phyloP scores from a whole-genome alignment of 2,888 invertebrate species.

The Microdon myrmicae region DNA sequence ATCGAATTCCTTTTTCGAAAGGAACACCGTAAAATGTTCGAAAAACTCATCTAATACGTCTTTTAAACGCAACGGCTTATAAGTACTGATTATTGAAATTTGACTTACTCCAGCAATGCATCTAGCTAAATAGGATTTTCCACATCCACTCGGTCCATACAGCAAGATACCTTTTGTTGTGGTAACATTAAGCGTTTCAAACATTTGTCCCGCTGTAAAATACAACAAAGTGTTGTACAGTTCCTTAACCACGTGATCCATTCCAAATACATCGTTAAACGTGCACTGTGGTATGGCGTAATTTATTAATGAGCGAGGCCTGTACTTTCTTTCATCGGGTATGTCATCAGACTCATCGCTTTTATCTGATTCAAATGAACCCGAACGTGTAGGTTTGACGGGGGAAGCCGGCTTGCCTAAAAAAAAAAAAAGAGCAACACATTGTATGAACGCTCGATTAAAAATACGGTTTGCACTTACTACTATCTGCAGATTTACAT shows the following conservation, averaged over 20 bases:
- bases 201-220: slow-evolving; percentile 80
- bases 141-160: slow-evolving; percentile 97
- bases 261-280: slow-evolving; percentile 79
- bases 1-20: too few species aligned
- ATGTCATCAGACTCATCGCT: too few species aligned
- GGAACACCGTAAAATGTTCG: background rate
- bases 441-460: slow-evolving; percentile 25
- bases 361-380: too few species aligned
- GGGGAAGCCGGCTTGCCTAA: too few species aligned
- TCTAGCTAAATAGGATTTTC: slow-evolving; percentile 84
- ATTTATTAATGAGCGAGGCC: too few species aligned
- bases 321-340: too few species aligned
- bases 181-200: too few species aligned
- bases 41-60: too few species aligned
- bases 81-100: too few species aligned
- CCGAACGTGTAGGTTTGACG: too few species aligned
- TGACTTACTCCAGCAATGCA: slow-evolving; percentile 82
- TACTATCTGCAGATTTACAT: too few species aligned
- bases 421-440: slow-evolving; percentile 53
- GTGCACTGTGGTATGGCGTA: slow-evolving; percentile 10
- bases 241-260: slow-evolving; percentile 76
- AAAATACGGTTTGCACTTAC: slow-evolving; percentile 1
- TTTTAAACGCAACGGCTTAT: too few species aligned
- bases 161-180: slow-evolving; percentile 91
- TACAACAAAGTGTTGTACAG: slow-evolving; percentile 83